These are phyloP conservation scores for Dissostichus mawsoni DNA, from an alignment of 2,113 vertebrate genomes.

Conservation along the genomic window DNA sequence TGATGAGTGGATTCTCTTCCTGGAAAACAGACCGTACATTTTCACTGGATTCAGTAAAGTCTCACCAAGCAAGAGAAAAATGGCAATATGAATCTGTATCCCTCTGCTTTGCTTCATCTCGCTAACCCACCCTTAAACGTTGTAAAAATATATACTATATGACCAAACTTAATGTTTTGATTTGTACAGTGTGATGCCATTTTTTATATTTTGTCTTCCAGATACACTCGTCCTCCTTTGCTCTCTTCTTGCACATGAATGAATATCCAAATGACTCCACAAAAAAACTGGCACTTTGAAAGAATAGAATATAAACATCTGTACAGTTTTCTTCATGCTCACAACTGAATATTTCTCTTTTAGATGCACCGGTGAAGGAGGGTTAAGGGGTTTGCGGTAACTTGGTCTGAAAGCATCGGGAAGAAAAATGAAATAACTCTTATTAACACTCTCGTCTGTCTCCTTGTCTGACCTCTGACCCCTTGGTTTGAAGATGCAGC, in stretches of 20 bases:
- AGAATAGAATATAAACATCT: constrained; percentile 83
- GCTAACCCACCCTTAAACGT: constrained; percentile 40
- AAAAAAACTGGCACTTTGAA: constrained; percentile 81
- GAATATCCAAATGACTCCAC: constrained; percentile 79
- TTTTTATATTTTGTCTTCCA: constrained; percentile 36
- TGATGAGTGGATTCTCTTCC: constrained; percentile 58
- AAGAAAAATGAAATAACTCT: constrained; percentile 43
- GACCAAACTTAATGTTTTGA: constrained; percentile 58
- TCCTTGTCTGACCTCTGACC: constrained; percentile 25
- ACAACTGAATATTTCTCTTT: constrained; percentile 69
- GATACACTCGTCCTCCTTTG: constrained; percentile 20
- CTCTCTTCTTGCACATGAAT: constrained; percentile 52
- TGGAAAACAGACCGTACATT: constrained; percentile 15
- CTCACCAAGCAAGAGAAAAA: constrained; percentile 37
- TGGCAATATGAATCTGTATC: constrained; percentile 40
- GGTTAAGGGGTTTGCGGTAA: constrained; percentile 27
- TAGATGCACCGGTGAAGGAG: constrained; percentile 70
- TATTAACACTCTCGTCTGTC: constrained; percentile 40
- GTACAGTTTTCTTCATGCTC: constrained; percentile 82
- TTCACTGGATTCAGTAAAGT: constrained; percentile 19
- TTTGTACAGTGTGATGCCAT: constrained; percentile 71
- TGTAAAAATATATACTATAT: constrained; percentile 82
- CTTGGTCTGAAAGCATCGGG: constrained; percentile 50
- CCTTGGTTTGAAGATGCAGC: constrained; percentile 30
- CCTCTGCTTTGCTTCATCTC: constrained; percentile 46